These are phyloP conservation scores for Platalea minor DNA, from an alignment of 2,797 vertebrate species.

Conservation along the genomic window DNA sequence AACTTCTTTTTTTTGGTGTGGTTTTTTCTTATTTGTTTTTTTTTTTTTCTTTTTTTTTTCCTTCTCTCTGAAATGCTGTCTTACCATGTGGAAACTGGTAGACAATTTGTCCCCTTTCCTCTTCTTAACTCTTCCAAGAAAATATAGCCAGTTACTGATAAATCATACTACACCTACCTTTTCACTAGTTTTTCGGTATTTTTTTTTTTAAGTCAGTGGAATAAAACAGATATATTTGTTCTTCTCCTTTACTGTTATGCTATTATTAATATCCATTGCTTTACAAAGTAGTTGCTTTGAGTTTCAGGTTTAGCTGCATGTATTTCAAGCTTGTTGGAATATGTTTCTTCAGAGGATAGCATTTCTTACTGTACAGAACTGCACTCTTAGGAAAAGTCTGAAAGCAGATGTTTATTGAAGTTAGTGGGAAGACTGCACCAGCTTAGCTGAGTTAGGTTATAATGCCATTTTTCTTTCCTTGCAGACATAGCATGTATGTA, in stretches of 20 bases:
- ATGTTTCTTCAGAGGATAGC: not conserved
- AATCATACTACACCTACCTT: not conserved
- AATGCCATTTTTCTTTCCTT: accelerated
- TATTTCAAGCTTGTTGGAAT: not conserved
- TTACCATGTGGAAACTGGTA: not conserved
- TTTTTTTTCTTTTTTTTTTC: too few relatives aligned
- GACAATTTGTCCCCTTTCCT: not conserved
- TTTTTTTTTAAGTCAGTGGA: not conserved
- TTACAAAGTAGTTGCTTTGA: not conserved
- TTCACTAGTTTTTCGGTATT: not conserved
- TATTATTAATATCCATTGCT: not conserved
- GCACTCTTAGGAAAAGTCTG: not conserved
- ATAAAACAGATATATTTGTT: not conserved
- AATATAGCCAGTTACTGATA: not conserved
- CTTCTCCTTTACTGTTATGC: not conserved
- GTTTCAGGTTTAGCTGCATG: not conserved
- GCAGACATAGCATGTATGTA: not conserved
- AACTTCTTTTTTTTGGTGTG: not conserved
- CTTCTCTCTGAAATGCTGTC: not conserved
- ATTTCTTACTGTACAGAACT: not conserved
- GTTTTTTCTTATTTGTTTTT: too few relatives aligned
- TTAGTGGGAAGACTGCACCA: not conserved
- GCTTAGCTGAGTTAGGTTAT: not conserved
- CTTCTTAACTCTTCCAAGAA: not conserved
- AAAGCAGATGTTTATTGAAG: not conserved